Evolutionary conservation across 2,797 vertebrate genomes (phyloP), one percentile per base, ranked within the genome.

Genomic region (Bryconaethiops microstoma): DNA sequence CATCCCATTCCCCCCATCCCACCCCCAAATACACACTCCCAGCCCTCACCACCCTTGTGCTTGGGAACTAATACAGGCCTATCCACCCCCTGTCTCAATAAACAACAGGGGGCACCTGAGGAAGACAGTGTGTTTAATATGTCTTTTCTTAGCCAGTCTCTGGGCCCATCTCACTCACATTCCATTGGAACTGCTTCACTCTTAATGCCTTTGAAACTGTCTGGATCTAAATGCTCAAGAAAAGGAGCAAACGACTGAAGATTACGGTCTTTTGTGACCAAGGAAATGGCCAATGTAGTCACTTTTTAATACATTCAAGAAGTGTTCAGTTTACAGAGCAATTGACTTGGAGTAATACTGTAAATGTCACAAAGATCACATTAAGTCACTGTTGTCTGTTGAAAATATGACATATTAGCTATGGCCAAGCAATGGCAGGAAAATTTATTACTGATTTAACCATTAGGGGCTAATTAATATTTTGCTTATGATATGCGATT

Each of bases 91-190:
- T 64, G 75, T 78, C 77, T 82, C 77, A 85, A 84, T 78, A 85
- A 86, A 82, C 75, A 82, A 71, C 72, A 80, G 72, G 71, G 79
- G 78, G 70, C 83, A 86, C 87, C 82, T 84, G 82, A 84, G 78
- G 72, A 82, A 74, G 71, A 74, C 55, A 50, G 57, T 73, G 77
- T 70, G 55, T 76, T 82, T 80, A 72, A 57, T 75, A 62, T 75
- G 45, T 74, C 81, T 85, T 74, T 70, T 82, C 68, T 80, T 77
- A 74, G 74, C 67, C 48, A 45, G 39, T 70, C 71, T 67, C 23
- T 48, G n/a, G 64, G 60, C 50, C 70, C 45, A 62, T 48, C 42
- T 67, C 1, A 10, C 14, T 35, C 54, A 2, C 70, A 78, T 75
- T 23, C 63, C 52, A 52, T 39, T 45, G 39, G 5, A 74, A 48